Evolutionary conservation across 92 coral and sea anemone species (phyloP).

Genomic region (Isaurus tuberculatus): DNA sequence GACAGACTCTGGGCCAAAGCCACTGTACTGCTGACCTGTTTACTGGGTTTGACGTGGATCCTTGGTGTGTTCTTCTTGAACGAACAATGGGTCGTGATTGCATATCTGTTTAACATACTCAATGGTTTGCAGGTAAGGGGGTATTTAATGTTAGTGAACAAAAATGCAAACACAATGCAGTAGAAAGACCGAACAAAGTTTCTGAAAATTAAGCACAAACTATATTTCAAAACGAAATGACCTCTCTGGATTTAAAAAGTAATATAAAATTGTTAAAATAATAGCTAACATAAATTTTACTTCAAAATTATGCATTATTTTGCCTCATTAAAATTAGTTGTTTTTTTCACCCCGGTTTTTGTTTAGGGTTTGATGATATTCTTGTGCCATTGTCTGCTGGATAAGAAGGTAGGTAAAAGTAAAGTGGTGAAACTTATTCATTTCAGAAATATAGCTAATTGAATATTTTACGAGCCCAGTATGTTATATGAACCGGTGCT

Average conservation of each 20-base stretch:
- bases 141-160: neutral
- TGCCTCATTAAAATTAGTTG: no score
- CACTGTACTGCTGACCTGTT: constrained; percentile 58
- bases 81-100: constrained; percentile 50
- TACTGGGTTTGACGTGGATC: constrained; percentile 65
- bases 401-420: constrained; percentile 50
- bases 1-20: constrained; percentile 62
- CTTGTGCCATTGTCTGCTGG: constrained; percentile 61
- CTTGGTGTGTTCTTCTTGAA: constrained; percentile 59
- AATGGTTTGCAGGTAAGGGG: constrained; percentile 54
- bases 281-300: no score
- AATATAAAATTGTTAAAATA: no score
- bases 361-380: constrained; percentile 61
- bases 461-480: no score
- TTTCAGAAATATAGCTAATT: neutral
- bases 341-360: no score
- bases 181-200: neutral
- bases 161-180: no score
- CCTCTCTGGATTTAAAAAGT: no score
- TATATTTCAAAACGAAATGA: no score
- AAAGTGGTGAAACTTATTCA: neutral
- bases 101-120: constrained; percentile 61
- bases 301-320: no score
- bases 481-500: no score
- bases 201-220: no score